Evolutionary conservation across 2,113 vertebrate genomes (phyloP), one percentile per base, ranked within the genome.

Genomic region (Pterophyllum scalare): DNA sequence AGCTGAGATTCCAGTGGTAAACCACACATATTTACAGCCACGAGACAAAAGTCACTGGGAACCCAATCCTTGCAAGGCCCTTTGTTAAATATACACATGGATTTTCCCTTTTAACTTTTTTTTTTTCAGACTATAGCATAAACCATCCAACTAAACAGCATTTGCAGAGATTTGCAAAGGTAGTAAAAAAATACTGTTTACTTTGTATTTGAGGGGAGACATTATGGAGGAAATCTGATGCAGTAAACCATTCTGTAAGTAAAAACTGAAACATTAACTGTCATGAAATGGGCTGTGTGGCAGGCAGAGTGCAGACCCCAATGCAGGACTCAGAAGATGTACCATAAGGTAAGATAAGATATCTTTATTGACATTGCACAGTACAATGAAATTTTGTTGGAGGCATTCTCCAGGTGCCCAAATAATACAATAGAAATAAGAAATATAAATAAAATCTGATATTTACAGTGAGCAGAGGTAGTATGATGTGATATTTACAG

Each of bases 1-100:
- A 54, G 79, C 80, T 79, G 24, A 85, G 74, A 94, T 92, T 92
- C 91, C 90, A 26, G 88, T 20, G 92, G 93, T 79, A 75, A 20
- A 65, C 93, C 93, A 54, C 87, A 81, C 83, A 84, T 83, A 85
- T 84, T 90, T 91, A 93, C 90, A 77, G 85, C 52, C 72, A 87
- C 56, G 75, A 87, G 92, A 91, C 88, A 87, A 91, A 88, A 90
- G 83, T 91, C 59, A 26, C 35, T 75, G 75, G 15, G 59, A 82
- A 77, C 33, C n/a, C 26, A 1, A 74, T 43, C 59, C 65, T 76
- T 38, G 17, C 11, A 20, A 75, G 67, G 43, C 84, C 35, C 78
- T 80, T 24, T 56, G 58, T 75, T 78, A 65, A 86, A 89, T 76
- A 56, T 57, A 83, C 70, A 75, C 78, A 82, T 59, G 72, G 83